Evolutionary conservation across 2,888 invertebrate species (phyloP).

Genomic region (Griposia aprilina): DNA sequence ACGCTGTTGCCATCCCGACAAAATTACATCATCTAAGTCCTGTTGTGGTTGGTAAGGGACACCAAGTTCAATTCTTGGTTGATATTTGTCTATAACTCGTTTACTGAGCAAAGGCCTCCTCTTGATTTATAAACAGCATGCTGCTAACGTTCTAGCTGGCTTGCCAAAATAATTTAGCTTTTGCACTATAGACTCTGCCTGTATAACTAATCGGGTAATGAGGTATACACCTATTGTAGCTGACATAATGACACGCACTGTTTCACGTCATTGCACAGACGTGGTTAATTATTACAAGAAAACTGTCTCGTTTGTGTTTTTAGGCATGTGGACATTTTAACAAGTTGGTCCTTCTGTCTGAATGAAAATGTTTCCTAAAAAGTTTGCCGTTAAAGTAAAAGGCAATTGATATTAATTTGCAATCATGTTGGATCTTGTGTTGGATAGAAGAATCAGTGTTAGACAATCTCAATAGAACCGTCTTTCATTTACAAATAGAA

Average conservation of each 20-base stretch:
- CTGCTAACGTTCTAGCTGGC: not conserved
- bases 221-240: slow-evolving; percentile 16
- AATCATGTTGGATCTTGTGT: not conserved
- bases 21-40: slow-evolving; percentile 42
- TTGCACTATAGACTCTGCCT: not conserved
- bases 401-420: not conserved
- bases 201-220: slow-evolving; percentile 16
- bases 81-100: not conserved
- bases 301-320: slow-evolving; percentile 3
- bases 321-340: not conserved
- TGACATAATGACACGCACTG: slow-evolving; percentile 14
- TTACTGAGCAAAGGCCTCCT: not conserved
- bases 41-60: slow-evolving; percentile 30
- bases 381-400: not conserved
- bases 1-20: slow-evolving; percentile 47
- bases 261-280: slow-evolving; percentile 25
- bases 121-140: slow-evolving; percentile 5
- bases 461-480: not conserved
- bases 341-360: not conserved
- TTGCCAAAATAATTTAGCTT: slow-evolving; percentile 11
- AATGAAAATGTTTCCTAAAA: not conserved
- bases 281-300: slow-evolving; percentile 4
- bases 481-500: slow-evolving; percentile 22
- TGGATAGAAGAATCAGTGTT: not conserved
- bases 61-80: not conserved